phyloP scores from a whole-genome alignment of 2,113 vertebrate species.

The Myanophis thanlyinensis region DNA sequence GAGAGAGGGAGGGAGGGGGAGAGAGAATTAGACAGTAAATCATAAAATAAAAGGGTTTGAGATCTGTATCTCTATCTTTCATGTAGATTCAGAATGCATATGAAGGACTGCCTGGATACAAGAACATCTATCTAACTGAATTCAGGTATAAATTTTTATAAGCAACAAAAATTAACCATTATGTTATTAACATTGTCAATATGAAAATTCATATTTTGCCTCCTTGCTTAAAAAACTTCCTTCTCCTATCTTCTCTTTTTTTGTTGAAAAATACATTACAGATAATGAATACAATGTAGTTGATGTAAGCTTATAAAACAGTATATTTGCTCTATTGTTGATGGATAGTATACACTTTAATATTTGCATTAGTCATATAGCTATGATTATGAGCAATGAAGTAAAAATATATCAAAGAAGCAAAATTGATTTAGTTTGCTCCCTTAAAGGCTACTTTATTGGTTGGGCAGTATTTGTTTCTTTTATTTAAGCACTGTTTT shows the following conservation, averaged over 20 bases:
- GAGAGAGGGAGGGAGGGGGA: too few species aligned
- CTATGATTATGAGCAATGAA: background rate
- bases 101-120: slow-evolving; percentile 84
- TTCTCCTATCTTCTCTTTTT: background rate
- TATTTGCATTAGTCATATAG: background rate
- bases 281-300: background rate
- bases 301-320: background rate
- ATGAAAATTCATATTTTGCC: background rate
- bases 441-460: background rate
- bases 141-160: slow-evolving; percentile 79
- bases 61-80: slow-evolving; percentile 19
- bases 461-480: background rate
- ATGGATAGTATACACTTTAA: background rate
- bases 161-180: background rate
- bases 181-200: background rate
- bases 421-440: background rate
- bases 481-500: background rate
- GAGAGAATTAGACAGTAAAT: background rate
- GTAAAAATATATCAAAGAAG: background rate
- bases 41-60: background rate
- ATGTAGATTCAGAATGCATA: slow-evolving; percentile 83
- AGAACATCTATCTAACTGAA: slow-evolving; percentile 76
- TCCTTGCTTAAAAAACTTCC: background rate
- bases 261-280: background rate
- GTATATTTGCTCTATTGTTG: background rate